A percentile compares a stretch with the other conserved stretches of the same genome.
Conservation (phyloP, 2,113 vertebrate genomes). For the Seriola rivoliana region DNA sequence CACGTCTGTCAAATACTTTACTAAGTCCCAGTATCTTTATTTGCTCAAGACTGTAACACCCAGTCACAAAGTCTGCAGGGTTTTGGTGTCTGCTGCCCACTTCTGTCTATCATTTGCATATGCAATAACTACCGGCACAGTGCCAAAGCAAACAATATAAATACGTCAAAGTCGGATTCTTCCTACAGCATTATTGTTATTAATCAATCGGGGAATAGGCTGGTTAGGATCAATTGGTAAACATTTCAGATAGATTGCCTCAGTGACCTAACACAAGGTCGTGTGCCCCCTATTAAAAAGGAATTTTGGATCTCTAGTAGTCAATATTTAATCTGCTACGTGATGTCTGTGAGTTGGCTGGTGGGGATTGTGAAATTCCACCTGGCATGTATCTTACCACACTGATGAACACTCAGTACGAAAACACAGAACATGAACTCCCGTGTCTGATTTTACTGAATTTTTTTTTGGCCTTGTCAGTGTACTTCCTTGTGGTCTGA, state of each 20-base stretch:
- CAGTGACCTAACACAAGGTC: conserved; percentile 23
- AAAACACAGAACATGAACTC: not conserved
- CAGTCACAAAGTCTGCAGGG: conserved; percentile 46
- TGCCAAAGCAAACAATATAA: conserved; percentile 11
- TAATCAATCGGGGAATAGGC: conserved; percentile 2
- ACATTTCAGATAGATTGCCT: not conserved
- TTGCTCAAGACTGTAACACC: conserved; percentile 35
- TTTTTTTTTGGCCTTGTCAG: not conserved
- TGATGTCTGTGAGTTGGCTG: conserved; percentile 41
- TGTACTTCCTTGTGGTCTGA: not conserved
- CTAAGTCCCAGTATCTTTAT: conserved; percentile 24
- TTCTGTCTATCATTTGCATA: conserved; percentile 25
- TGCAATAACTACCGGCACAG: not conserved
- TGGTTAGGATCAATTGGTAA: not conserved
- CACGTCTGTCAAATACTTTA: conserved; percentile 19
- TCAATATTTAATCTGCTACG: conserved; percentile 79
- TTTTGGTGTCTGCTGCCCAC: conserved; percentile 3
- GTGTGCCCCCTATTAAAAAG: not conserved
- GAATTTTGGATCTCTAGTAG: conserved; percentile 44
- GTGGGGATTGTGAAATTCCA: conserved; percentile 44
- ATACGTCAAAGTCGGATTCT: not conserved
- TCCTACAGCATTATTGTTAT: not conserved
- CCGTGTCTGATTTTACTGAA: not conserved
- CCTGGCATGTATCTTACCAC: conserved; percentile 7
- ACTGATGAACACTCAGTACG: conserved; percentile 7